Evolutionary conservation across 2,888 invertebrate species (phyloP), one percentile per base, ranked within the genome.

Genomic region (Dromius quadrimaculatus): DNA sequence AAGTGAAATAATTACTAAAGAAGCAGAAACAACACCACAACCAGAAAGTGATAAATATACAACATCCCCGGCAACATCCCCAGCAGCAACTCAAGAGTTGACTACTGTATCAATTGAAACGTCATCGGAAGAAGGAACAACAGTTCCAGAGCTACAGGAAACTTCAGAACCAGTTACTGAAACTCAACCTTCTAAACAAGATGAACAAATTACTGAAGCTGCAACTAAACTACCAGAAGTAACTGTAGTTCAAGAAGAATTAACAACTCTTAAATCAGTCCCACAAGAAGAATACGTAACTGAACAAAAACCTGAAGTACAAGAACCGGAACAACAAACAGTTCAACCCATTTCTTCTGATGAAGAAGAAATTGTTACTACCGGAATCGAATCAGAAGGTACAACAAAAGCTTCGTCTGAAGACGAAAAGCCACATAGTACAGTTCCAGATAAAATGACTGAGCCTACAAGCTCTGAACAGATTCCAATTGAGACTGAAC

Each of bases 1-100:
- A 43, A 66, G 50, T 63, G 57, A 47, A 70, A 41, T 59, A 47
- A 17, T 38, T 8, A 36, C 66, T 9, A 71, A 72, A 28, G 72
- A 71, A 23, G 59, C 68, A 32, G 62, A 73, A 71, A 71, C 71
- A 50, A 23, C 28, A 17, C 8, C 22, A 13, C 13, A 13, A 47
- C 22, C 72, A 17, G 72, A 72, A 72, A 71, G 75, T 20, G 32
- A 71, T 41, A 61, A 72, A 70, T 34, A 73, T 50, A 70, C 69
- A 61, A 62, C 71, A 34, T 72, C 71, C 61, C 54, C 23, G 11
- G 36, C 11, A 32, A 19, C 59, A 9, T 28, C 20, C n/a, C 8
- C 68, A 19, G 36, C 61, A 59, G 20, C 20, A 63, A 34, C 70
- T 2, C 32, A 63, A 57, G 28, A 45, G 5, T 54, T 41, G 17